Evolutionary conservation across 2,113 vertebrate species (phyloP).

Genomic region (Tupaia tana): DNA sequence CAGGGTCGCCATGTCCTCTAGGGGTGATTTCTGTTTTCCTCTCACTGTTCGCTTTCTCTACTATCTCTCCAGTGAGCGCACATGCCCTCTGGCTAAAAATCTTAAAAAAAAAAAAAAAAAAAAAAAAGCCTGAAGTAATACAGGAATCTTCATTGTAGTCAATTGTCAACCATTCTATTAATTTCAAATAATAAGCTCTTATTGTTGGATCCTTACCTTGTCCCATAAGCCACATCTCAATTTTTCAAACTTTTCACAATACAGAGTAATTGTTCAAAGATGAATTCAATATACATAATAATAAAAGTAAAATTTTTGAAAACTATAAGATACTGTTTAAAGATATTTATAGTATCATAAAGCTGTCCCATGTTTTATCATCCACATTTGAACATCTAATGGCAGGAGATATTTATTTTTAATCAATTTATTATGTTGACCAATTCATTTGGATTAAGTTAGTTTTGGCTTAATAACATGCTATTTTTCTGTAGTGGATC

Average conservation of each 20-base stretch:
- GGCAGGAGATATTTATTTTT: background rate
- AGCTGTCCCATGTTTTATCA: background rate
- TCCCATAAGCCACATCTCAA: background rate
- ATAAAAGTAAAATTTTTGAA: constrained; percentile 2
- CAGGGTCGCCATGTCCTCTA: too few relatives aligned
- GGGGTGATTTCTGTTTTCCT: too few relatives aligned
- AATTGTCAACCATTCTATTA: background rate
- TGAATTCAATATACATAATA: background rate
- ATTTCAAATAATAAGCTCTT: constrained; percentile 1
- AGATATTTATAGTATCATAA: background rate
- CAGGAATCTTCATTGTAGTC: background rate
- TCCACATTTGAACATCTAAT: background rate
- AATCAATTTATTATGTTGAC: background rate
- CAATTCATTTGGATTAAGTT: background rate
- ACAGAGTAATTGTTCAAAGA: background rate
- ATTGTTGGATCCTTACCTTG: background rate
- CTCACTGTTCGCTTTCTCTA: too few relatives aligned
- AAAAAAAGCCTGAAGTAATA: background rate
- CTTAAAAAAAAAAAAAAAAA: background rate
- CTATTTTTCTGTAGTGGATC: background rate
- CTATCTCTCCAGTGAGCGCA: too few relatives aligned
- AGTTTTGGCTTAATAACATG: background rate
- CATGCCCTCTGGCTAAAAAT: too few relatives aligned
- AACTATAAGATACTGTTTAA: background rate
- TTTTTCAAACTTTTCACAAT: constrained; percentile 32